phyloP scores from a whole-genome alignment of 2,888 invertebrate species.

The Eupithecia inturbata region DNA sequence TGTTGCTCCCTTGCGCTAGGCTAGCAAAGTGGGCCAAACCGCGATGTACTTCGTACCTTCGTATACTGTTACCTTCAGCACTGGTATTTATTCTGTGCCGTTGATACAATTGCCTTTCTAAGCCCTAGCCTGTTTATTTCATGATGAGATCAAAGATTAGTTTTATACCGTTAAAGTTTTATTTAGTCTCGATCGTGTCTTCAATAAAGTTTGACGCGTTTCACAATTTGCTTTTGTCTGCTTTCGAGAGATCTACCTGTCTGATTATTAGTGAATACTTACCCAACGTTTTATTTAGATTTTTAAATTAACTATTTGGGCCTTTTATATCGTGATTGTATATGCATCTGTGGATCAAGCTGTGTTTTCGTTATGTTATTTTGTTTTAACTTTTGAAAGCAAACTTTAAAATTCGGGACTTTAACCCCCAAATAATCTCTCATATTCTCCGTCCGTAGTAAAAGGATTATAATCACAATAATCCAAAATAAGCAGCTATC shows the following conservation, averaged over 20 bases:
- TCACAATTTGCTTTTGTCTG: constrained; percentile 13
- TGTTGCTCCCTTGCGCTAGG: constrained; percentile 55
- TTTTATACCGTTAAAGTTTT: constrained; percentile 41
- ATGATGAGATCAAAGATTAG: constrained; percentile 53
- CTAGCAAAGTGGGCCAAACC: constrained; percentile 63
- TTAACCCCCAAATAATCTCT: too few species aligned
- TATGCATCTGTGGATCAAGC: neutral
- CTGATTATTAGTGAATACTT: neutral
- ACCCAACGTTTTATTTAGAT: neutral
- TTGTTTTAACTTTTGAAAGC: too few species aligned
- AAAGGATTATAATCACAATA: too few species aligned
- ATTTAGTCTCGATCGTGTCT: constrained; percentile 38
- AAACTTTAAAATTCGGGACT: too few species aligned
- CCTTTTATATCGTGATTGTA: neutral
- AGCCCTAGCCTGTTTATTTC: constrained; percentile 50
- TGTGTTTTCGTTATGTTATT: too few species aligned
- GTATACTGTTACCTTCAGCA: constrained; percentile 63
- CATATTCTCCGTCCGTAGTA: too few species aligned
- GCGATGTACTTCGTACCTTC: constrained; percentile 48
- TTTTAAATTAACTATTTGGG: neutral
- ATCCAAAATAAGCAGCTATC: neutral
- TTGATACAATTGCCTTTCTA: constrained; percentile 73
- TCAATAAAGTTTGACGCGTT: constrained; percentile 10
- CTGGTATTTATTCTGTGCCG: constrained; percentile 29
- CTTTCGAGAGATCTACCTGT: constrained; percentile 11